Base-by-base conservation (phyloP, 2,113 vertebrate genomes). In the Corydoras sp. region DNA sequence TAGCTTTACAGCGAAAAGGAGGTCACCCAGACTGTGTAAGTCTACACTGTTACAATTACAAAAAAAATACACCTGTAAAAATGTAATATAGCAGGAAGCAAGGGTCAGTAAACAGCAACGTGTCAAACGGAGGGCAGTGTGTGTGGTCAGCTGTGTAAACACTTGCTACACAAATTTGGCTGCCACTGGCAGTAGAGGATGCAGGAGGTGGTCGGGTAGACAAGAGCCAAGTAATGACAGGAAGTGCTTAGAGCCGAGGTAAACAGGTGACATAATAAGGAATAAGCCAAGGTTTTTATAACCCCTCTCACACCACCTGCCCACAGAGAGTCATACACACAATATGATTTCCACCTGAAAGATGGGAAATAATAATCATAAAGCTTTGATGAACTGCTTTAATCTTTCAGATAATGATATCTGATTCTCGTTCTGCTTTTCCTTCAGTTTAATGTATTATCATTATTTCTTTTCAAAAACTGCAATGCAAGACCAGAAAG, bases 141-240 rank as follows among this genome's bases (percentile, higher is more conserved):
- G 68, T 72, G 59, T 68, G 72, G 62, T 71, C 68, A 68, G 59
- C 63, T 71, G 63, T 78, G 72, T 74, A 78, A 78, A 78, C 68
- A 74, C 63, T 24, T 24, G 18, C 18, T 24, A 24, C 18, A 24
- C 18, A 24, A 24, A 24, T 24, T 24, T 24, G 18, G 18, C 18
- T 24, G 18, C 18, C 18, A 24, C 18, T 50, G 49, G 11, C 11
- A 7, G 11, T 49, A 35, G 69, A 9, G n/a, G 53, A 32, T 30
- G 24, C 56, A n/a, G 5, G 35, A 53, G 30, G 71, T 66, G 59
- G 35, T 61, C 58, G 24, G 55, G 30, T 29, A 24, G 18, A 60
- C 58, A 31, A 53, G 1, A 59, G 29, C 32, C 18, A 24, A 24
- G 18, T 24, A 24, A 24, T 24, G 18, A 60, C 50, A 49, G 49